phyloP scores from a whole-genome alignment of 2,888 invertebrate species.

The Acleris sparsana region DNA sequence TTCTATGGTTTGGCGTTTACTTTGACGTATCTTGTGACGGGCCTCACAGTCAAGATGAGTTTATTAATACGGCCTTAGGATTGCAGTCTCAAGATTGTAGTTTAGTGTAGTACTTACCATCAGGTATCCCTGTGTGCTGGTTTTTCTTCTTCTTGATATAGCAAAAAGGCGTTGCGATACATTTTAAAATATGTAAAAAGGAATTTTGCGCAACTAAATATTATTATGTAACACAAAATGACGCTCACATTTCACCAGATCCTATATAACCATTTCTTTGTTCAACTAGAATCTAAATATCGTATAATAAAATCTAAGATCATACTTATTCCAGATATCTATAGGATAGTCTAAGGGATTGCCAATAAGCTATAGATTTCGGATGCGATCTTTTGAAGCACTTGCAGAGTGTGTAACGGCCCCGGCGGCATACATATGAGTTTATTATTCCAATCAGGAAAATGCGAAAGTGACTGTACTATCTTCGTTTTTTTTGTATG shows the following conservation, averaged over 20 bases:
- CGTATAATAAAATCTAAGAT: constrained; percentile 3
- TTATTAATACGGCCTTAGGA: too few relatives aligned
- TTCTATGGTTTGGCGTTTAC: too few relatives aligned
- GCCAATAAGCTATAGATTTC: constrained; percentile 57
- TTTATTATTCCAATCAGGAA: constrained; percentile 63
- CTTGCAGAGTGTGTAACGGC: constrained; percentile 49
- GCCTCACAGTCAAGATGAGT: too few relatives aligned
- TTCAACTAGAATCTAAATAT: background rate
- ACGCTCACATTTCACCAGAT: background rate
- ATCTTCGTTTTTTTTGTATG: background rate
- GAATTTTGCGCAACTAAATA: too few relatives aligned
- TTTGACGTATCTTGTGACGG: too few relatives aligned
- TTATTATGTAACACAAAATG: too few relatives aligned
- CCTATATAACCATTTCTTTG: background rate
- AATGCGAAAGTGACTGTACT: constrained; percentile 1
- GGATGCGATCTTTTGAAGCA: constrained; percentile 55
- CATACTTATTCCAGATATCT: constrained; percentile 16
- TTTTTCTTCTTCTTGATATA: too few relatives aligned
- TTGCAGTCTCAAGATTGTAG: too few relatives aligned
- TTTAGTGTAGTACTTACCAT: too few relatives aligned
- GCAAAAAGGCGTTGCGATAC: too few relatives aligned
- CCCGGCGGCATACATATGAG: constrained; percentile 60
- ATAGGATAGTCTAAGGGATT: constrained; percentile 43
- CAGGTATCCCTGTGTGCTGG: too few relatives aligned
- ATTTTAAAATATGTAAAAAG: too few relatives aligned